phyloP scores from a whole-genome alignment of 2,888 invertebrate species.

The Proisotoma minuta region DNA sequence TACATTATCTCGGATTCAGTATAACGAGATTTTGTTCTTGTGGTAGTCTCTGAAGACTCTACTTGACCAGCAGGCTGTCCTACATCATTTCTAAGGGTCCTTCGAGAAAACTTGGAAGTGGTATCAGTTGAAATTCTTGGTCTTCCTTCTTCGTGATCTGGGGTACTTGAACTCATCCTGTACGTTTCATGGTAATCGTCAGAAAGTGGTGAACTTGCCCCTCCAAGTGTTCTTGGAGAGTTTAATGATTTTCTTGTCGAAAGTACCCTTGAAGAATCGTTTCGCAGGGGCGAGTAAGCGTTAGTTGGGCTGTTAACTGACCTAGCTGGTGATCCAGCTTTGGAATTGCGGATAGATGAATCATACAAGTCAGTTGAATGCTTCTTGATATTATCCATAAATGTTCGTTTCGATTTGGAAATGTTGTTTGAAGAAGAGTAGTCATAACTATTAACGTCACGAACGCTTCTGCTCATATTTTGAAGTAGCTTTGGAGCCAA shows the following conservation, averaged over 20 bases:
- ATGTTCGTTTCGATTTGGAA: conserved; percentile 35
- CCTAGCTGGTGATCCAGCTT: conserved; percentile 45
- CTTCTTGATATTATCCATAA: conserved; percentile 44
- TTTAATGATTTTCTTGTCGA: conserved; percentile 32
- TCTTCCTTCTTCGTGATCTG: conserved; percentile 43
- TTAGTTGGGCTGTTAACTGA: conserved; percentile 45
- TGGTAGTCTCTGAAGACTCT: conserved; percentile 44
- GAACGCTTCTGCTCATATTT: conserved; percentile 75
- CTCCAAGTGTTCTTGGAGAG: conserved; percentile 39
- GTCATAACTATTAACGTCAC: conserved; percentile 58
- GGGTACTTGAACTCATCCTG: conserved; percentile 47
- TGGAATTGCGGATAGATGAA: conserved; percentile 33
- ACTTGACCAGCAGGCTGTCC: conserved; percentile 45
- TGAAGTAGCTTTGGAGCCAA: conserved; percentile 84
- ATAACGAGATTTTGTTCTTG: conserved; percentile 44
- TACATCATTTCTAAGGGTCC: conserved; percentile 40
- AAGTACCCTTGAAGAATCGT: conserved; percentile 11
- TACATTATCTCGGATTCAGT: conserved; percentile 47
- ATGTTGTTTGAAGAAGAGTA: conserved; percentile 19
- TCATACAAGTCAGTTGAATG: conserved; percentile 45
- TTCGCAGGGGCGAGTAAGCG: conserved; percentile 30
- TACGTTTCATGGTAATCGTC: conserved; percentile 47
- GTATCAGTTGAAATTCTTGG: conserved; percentile 47
- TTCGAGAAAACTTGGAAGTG: conserved; percentile 45
- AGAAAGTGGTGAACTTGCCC: conserved; percentile 42